phyloP scores from a whole-genome alignment of 2,797 vertebrate species.

The Trachops cirrhosus region DNA sequence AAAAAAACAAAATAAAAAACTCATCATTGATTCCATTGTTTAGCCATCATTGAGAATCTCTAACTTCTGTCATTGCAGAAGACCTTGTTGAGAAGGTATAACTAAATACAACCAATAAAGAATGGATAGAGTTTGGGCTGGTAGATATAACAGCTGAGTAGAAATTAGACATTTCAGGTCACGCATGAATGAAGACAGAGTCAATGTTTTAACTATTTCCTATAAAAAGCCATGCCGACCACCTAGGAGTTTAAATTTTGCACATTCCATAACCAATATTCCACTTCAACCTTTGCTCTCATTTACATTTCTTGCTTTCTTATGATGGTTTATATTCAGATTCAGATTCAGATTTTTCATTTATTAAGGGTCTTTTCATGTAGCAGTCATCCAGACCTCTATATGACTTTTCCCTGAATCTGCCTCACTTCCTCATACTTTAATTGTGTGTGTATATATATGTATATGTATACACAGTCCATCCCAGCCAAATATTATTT shows the following conservation, averaged over 20 bases:
- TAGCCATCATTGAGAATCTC: background rate
- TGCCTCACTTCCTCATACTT: background rate
- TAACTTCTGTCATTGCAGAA: background rate
- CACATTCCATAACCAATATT: background rate
- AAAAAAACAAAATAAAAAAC: background rate
- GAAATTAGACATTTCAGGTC: background rate
- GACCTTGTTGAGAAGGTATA: background rate
- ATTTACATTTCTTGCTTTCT: background rate
- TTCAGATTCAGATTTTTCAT: background rate
- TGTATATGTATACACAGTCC: background rate
- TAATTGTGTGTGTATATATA: background rate
- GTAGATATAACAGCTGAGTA: background rate
- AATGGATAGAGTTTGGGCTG: background rate
- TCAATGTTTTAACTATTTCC: background rate
- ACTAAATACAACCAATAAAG: background rate
- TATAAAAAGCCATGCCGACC: background rate
- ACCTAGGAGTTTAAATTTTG: background rate
- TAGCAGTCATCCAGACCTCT: background rate
- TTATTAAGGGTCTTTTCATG: background rate
- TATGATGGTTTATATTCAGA: background rate
- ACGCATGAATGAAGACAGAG: background rate
- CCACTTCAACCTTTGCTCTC: background rate
- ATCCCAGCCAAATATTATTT: background rate
- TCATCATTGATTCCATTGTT: background rate
- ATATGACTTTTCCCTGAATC: background rate